Base-by-base conservation (phyloP, 2,888 invertebrate species). In the Rosalia funebris region DNA sequence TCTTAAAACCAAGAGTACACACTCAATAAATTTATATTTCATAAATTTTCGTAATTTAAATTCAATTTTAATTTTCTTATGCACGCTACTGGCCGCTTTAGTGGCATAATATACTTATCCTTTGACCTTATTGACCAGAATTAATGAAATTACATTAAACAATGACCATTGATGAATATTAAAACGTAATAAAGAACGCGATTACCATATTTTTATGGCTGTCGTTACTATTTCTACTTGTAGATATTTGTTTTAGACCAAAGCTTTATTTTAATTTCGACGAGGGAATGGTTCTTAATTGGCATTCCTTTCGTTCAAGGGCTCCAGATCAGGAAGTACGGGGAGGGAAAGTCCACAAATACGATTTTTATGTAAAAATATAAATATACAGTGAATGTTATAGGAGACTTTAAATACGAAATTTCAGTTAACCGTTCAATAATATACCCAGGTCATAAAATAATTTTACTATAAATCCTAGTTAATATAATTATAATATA, bases 91-190 rank as follows among this genome's bases (percentile, higher is more conserved):
- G 45, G 15, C 20, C 4, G 10, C 12, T 20, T 45, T 25, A 25
- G n/a, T 25, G 31, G 10, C 25, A 32, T 20, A 25, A 31, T 45
- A 15, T 45, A 31, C 32, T 45, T 36, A 32, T 47, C 47, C 31
- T 10, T 47, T 34, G 34, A 47, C 47, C 47, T 47, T 47, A 34
- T 47, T 31, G 15, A 47, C 47, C 47, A n/a, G 47, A 56, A 56
- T 60, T 56, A 56, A 56, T 62, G 54, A 55, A n/a, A 62, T 61
- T 57, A 41, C 47, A 57, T 57, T 61, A 54, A 36, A 57, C 46
- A 52, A 54, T 61, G 48, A 39, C 11, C 61, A 39, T 48, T 57
- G 61, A 57, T 61, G 62, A 62, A 62, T 62, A 62, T 62, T 57
- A 55, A 62, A 36, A 47, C 11, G 34, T 17, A 20, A 42, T 3